Base-by-base conservation (phyloP, 2,888 invertebrate genomes). In the Euzophera pinguis region DNA sequence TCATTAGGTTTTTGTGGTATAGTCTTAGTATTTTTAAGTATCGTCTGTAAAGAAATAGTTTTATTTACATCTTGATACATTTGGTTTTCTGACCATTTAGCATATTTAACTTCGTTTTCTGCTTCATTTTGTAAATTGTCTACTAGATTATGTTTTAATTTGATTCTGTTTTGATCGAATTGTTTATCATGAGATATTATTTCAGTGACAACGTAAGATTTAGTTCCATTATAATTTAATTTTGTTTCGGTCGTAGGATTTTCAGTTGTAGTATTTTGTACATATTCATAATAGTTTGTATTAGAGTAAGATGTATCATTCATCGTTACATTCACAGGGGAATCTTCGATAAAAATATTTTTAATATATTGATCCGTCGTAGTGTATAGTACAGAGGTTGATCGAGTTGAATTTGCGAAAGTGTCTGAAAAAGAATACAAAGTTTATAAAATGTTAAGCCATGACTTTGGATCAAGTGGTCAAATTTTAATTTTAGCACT, bases 61-160 rank as follows among this genome's bases (percentile, higher is more conserved):
- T 10, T 35, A 38, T 14, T 52, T 0, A 66, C 13, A 3, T 38
- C 57, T 38, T 61, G 63, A 0, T 59, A 41, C 1, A 58, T 39
- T 53, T 67, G 64, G 0, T 64, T 35, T 10, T 62, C 54, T 1
- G 57, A 47, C 71, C 70, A 65, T 32, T 65, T 65, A 8, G 64
- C 58, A 47, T 58, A 57, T 54, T 67, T 70, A 1, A 69, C 51
- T 43, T 65, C 59, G 16, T 68, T 65, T 35, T 41, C 56, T 29
- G 47, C 49, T 2, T 50, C 17, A 47, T 51, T 34, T 17, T 12
- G 12, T 47, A 47, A 37, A 37, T 47, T 17, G n/a, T 17, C 12
- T 35, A 12, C 6, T 10, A 37, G n/a, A 22, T 37, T 47, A 1
- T 7, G 8, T 29, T 29, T 8, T 7, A 12, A 10, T 43, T 43